Conservation (phyloP, 2,113 vertebrate genomes). For the Burhinus bistriatus region DNA sequence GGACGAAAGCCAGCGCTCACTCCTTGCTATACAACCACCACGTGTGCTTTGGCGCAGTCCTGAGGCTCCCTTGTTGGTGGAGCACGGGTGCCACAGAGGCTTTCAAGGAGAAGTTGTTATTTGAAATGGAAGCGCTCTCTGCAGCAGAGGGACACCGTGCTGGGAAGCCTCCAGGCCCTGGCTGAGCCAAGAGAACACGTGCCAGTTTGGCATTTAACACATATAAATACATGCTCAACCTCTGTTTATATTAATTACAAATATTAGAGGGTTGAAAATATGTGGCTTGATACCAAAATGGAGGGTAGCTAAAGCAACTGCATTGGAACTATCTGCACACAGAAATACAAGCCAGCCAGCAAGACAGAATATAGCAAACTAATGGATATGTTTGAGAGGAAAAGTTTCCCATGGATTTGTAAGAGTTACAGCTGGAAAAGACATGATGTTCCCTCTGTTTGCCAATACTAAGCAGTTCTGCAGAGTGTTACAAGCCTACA, state of each 20-base stretch:
- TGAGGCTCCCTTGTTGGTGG: neutral
- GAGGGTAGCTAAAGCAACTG: neutral
- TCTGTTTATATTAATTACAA: neutral
- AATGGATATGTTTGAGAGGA: neutral
- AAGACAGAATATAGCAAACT: neutral
- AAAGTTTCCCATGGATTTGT: slow-evolving; percentile 19
- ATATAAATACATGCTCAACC: neutral
- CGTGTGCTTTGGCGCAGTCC: neutral
- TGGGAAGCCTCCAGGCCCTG: neutral
- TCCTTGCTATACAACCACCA: neutral
- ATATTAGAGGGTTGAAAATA: neutral
- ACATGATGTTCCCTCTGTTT: neutral
- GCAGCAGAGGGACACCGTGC: neutral
- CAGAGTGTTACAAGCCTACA: neutral
- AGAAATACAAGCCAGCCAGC: neutral
- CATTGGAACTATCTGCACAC: neutral
- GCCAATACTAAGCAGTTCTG: neutral
- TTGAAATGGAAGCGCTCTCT: neutral
- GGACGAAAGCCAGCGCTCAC: neutral
- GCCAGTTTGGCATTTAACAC: slow-evolving; percentile 11
- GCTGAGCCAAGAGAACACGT: neutral
- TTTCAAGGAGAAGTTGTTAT: neutral
- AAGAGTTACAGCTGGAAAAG: slow-evolving; percentile 18
- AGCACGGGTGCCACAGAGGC: neutral
- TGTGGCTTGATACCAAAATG: slow-evolving; percentile 2